Base-by-base conservation (phyloP, 2,113 vertebrate genomes). In the Ahaetulla prasina region DNA sequence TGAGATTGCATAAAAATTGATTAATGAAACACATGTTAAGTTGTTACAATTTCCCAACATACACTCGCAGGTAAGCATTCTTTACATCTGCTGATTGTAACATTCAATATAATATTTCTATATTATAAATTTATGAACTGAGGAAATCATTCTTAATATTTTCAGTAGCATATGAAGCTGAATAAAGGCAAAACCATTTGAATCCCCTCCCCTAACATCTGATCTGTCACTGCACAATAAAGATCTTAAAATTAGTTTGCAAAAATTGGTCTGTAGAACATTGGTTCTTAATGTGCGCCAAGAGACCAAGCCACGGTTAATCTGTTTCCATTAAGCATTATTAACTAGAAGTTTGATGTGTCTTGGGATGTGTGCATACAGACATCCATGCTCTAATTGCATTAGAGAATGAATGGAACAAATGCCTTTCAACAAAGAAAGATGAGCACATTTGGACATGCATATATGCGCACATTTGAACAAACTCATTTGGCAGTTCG, bases 241-340 rank as follows among this genome's bases (percentile, higher is more conserved):
- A 25, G 85, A 84, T 43, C 52, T 86, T 92, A 30, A 87, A 89
- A 16, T 27, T 90, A 89, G 52, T 87, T 90, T 45, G 84, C 35
- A 94, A 91, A 45, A 93, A 85, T 91, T 54, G 84, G 2, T 45
- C 91, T 68, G 91, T 45, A 18, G 60, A 94, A 68, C 94, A 90
- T 16, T 92, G 87, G 22, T 0, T 0, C 74, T 4, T 68, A 91
- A 23, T 54, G 87, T 0, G 0, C 91, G 87, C 93, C 92, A 3
- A 63, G 91, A 86, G 92, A 92, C 50, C n/a, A 0, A 0, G 80
- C 90, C 80, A 87, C n/a, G 90, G 85, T 92, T 92, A 95, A 89
- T 92, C 94, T 94, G 39, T 20, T 93, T 93, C 94, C 92, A 23
- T 92, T 74, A 18, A 89, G 91, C 94, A 89, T 93, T 93, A 95